Base-by-base conservation (phyloP, 2,888 invertebrate genomes). In the Vanessa cardui region DNA sequence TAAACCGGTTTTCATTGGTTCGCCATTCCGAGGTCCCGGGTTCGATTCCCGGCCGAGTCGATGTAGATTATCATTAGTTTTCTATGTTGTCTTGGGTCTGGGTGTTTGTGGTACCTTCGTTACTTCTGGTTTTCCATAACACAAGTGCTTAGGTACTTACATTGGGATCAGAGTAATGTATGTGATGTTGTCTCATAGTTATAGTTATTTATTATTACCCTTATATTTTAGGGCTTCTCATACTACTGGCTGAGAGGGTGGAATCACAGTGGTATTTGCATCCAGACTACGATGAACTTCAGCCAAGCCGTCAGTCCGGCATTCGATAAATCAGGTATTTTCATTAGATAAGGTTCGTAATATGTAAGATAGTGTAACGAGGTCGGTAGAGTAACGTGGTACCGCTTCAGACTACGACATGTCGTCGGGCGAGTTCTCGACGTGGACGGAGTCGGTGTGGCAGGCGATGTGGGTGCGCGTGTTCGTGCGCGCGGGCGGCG, bases 361-460 rank as follows among this genome's bases (percentile, higher is more conserved):
- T 47, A 1, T n/a, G 16, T 18, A 16, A 18, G 44, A 0, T 21
- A 18, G 18, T 16, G 60, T 64, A n/a, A n/a, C n/a, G n/a, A n/a
- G n/a, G n/a, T n/a, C n/a, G n/a, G n/a, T n/a, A n/a, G n/a, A n/a
- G n/a, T n/a, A n/a, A n/a, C n/a, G n/a, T n/a, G n/a, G 6, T 26
- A 15, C 15, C 15, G 21, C 62, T 68, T 0, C 73, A 97, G 96
- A 94, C 79, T 97, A 97, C 81, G 94, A 97, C 80, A 95, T 96
- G 94, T 89, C 93, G 21, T 96, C 97, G 0, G 95, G 96, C 16
- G 74, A 93, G 76, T 98, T 96, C 85, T 97, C 98, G 6, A 95
- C 97, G 15, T 98, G 98, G 98, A 95, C 97, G 21, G 98, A 98
- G 92, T 97, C 97, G 0, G 95, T 96, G 52, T 98, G 98, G 97